Base-by-base conservation (phyloP, 2,888 invertebrate species). In the Cabera pusaria region DNA sequence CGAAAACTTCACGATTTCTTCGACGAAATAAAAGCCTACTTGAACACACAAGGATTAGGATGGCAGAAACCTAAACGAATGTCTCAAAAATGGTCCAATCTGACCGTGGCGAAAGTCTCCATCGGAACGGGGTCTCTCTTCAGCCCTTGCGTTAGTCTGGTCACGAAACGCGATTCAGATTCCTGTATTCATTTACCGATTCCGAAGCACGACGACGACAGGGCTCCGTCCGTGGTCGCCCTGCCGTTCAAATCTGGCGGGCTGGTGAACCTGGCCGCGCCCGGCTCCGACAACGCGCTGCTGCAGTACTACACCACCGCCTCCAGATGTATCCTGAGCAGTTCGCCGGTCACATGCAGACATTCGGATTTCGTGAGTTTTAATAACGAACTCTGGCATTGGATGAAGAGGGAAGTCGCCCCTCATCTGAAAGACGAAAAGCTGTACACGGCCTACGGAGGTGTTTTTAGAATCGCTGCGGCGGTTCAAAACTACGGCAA, bases 321-420 rank as follows among this genome's bases (percentile, higher is more conserved):
- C 0, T 61, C 82, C 1, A 69, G 77, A 25, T 88, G 88, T 32
- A 77, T 88, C 41, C 56, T 87, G 31, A 62, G 58, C 1, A 74
- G 56, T 28, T 86, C 88, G 1, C 83, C 88, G 1, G 36, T 53
- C 19, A 58, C 48, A 3, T 88, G 88, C 48, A 72, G 86, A 1
- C 84, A 85, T 47, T 39, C 65, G 0, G 87, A 87, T 52, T 85
- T 85, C 27, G 68, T 81, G 1, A 80, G 70, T 49, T 86, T 86
- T 28, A 84, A 87, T 44, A 82, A 77, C 33, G 83, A 81, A 10
- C 48, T 88, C 20, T 87, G 87, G 86, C 77, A 80, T 40, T 88
- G 86, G 86, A 77, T 88, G 82, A 84, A 85, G 48, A 70, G 72
- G 6, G 76, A 82, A 5, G 75, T 88, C 0, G 83, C 86, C 2